phyloP scores from a whole-genome alignment of 2,797 vertebrate genomes.

The Amazonetta brasiliensis region DNA sequence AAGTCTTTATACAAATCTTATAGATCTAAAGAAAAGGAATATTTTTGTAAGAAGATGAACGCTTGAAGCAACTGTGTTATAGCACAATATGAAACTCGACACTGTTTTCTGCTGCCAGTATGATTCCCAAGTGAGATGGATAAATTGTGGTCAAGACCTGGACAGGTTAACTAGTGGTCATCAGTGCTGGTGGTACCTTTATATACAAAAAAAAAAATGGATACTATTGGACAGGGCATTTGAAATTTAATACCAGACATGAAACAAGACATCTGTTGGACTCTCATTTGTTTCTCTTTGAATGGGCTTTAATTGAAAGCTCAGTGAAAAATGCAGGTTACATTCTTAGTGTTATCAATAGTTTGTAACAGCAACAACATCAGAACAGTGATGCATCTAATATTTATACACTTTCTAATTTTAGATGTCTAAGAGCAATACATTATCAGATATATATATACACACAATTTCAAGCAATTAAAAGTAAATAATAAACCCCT shows the following conservation, averaged over 20 bases:
- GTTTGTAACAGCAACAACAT: slow-evolving; percentile 76
- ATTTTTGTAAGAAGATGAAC: slow-evolving; percentile 13
- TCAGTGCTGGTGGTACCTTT: slow-evolving; percentile 59
- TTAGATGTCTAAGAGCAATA: slow-evolving; percentile 81
- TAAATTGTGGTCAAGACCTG: slow-evolving; percentile 75
- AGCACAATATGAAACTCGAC: slow-evolving; percentile 51
- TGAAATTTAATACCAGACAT: slow-evolving; percentile 75
- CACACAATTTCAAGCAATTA: slow-evolving; percentile 83
- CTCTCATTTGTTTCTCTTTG: slow-evolving; percentile 76
- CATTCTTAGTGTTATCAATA: slow-evolving; percentile 82
- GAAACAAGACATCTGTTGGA: slow-evolving; percentile 76
- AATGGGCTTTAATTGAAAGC: slow-evolving; percentile 86
- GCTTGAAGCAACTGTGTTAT: slow-evolving; percentile 17
- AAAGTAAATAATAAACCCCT: slow-evolving; percentile 85
- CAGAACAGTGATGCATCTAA: slow-evolving; percentile 78
- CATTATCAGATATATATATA: slow-evolving; percentile 87
- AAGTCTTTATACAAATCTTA: slow-evolving; percentile 3
- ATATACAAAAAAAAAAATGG: slow-evolving; percentile 57
- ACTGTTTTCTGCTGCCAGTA: slow-evolving; percentile 44
- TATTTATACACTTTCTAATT: slow-evolving; percentile 83
- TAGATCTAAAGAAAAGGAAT: neutral
- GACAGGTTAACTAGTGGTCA: slow-evolving; percentile 72
- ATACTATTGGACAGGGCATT: slow-evolving; percentile 54
- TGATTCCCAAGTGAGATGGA: slow-evolving; percentile 70
- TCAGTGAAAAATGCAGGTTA: slow-evolving; percentile 84